phyloP scores from a whole-genome alignment of 2,113 vertebrate genomes.

The Fulmarus glacialis region DNA sequence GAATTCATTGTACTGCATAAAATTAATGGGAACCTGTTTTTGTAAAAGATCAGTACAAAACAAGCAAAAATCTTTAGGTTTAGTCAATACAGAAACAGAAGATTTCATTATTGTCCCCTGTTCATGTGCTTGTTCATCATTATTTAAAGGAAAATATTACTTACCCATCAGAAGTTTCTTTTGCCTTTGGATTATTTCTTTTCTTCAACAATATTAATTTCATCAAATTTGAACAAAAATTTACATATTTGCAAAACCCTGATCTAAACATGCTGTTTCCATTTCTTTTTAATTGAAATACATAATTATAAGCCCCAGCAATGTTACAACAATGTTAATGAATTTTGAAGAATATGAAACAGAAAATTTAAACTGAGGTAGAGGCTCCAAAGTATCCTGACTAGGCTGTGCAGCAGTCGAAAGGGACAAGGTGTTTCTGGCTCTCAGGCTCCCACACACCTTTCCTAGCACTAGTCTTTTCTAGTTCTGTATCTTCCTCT shows the following conservation, averaged over 20 bases:
- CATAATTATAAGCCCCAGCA: not conserved
- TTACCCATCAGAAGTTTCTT: not conserved
- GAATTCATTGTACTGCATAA: not conserved
- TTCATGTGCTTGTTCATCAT: not conserved
- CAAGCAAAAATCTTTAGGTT: not conserved
- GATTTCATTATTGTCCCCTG: not conserved
- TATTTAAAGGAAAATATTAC: not conserved
- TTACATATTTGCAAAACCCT: not conserved
- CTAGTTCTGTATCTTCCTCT: not conserved
- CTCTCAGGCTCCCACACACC: fast-evolving
- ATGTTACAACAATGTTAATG: not conserved
- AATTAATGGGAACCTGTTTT: not conserved
- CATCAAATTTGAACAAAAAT: not conserved
- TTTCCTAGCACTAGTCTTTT: not conserved
- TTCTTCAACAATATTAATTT: not conserved
- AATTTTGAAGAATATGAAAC: not conserved
- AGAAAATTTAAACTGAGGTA: not conserved
- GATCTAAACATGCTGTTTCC: not conserved
- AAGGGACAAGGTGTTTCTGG: not conserved
- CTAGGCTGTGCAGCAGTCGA: not conserved
- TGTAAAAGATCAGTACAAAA: not conserved
- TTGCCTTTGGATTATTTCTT: not conserved
- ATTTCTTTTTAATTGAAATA: not conserved
- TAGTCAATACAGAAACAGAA: not conserved
- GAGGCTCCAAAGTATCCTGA: not conserved